These are phyloP conservation scores for Andrena camellia DNA, from an alignment of 2,888 invertebrate species.

Conservation along the genomic window DNA sequence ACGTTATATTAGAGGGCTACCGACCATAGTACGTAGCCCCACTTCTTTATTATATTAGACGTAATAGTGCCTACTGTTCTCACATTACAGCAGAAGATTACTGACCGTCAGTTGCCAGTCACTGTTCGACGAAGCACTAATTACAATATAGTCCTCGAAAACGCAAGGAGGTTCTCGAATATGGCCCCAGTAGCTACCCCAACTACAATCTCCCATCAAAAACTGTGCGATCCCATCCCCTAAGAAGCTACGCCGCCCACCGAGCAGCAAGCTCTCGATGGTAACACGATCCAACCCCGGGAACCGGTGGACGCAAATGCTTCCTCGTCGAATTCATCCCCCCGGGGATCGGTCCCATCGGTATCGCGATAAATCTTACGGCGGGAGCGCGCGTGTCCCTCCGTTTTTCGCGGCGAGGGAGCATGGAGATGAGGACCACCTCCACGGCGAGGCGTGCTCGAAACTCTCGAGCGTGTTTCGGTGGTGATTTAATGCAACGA, in stretches of 20 bases:
- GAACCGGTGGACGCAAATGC: neutral
- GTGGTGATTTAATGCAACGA: conserved; percentile 75
- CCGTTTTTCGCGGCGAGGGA: conserved; percentile 52
- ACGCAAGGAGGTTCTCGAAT: no score
- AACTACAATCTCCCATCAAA: no score
- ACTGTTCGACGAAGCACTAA: no score
- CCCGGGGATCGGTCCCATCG: conserved; percentile 7
- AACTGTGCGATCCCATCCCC: no score
- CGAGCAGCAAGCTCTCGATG: conserved; percentile 3
- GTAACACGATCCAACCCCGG: neutral
- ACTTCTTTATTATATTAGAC: neutral
- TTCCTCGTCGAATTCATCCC: conserved; percentile 18
- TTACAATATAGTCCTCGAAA: no score
- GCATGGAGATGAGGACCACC: conserved; percentile 73
- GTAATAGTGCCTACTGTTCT: no score
- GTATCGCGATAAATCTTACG: conserved; percentile 60
- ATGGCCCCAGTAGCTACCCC: no score
- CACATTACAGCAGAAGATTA: no score
- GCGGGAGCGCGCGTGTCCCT: conserved; percentile 32
- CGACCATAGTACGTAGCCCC: neutral
- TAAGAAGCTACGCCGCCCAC: conserved; percentile 4
- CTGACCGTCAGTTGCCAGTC: no score
- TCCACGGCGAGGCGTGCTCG: conserved; percentile 51
- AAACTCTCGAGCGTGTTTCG: conserved; percentile 65
- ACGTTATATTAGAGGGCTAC: conserved; percentile 57